Evolutionary conservation across 2,888 invertebrate genomes (phyloP).

Genomic region (Sussaba pulchella): DNA sequence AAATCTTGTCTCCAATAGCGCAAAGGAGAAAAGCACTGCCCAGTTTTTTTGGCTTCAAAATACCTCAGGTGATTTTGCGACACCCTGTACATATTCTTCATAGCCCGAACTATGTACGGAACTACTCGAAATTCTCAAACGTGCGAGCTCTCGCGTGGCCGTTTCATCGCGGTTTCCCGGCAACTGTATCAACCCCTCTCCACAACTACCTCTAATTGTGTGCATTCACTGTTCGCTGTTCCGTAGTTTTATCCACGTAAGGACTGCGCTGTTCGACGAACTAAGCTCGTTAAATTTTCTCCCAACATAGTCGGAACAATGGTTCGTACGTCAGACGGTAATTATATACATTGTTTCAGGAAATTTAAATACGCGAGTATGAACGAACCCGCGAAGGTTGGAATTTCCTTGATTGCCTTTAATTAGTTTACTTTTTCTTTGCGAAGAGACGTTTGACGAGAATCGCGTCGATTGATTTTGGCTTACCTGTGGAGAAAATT

Average conservation of each 20-base stretch:
- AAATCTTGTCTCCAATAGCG: too few relatives aligned
- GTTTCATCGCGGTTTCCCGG: neutral
- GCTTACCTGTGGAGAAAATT: too few relatives aligned
- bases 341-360: neutral
- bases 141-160: neutral
- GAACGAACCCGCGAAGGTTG: too few relatives aligned
- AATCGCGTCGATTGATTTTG: too few relatives aligned
- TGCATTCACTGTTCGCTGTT: neutral
- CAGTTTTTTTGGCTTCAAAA: too few relatives aligned
- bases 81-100: slow-evolving; percentile 1
- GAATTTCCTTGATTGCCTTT: too few relatives aligned
- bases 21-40: too few relatives aligned
- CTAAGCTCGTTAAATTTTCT: slow-evolving; percentile 13
- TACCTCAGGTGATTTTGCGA: too few relatives aligned
- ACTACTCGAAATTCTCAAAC: slow-evolving; percentile 62
- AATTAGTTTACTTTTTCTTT: too few relatives aligned
- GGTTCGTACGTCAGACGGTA: neutral
- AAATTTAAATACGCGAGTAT: too few relatives aligned
- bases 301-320: neutral
- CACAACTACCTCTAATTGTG: slow-evolving; percentile 13
- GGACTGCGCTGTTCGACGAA: slow-evolving; percentile 29
- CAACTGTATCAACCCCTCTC: neutral
- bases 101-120: slow-evolving; percentile 26
- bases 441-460: too few relatives aligned
- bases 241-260: neutral